Base-by-base conservation (phyloP, 2,888 invertebrate genomes). In the Lasioglossum villosulum region DNA sequence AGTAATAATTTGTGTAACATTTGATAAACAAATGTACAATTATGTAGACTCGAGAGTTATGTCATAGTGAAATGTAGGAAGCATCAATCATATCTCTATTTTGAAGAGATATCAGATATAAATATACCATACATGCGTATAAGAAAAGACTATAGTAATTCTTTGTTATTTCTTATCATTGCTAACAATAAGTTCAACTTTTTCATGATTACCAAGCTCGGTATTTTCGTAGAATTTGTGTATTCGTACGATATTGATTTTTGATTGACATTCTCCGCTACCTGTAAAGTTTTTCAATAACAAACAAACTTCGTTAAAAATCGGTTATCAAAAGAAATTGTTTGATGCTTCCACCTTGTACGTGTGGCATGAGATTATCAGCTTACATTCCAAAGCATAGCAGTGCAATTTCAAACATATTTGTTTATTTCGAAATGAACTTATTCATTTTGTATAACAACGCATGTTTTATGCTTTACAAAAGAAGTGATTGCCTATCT, bases 381-480 rank as follows among this genome's bases (percentile, higher is more conserved):
- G 42, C 45, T 45, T 45, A 19, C 19, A 30, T 27, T 72, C 45
- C 45, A 45, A 42, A 19, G 30, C 30, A 30, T 30, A 27, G 30
- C 34, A n/a, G 4, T n/a, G 39, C 48, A 19, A 52, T 74, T 59
- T 78, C 52, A 77, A 42, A 34, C 30, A 34, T 34, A 37, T n/a
- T 77, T 76, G 37, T 27, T 45, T 72, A 79, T 79, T 42, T 39
- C 63, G 4, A 70, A 72, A 63, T 10, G 52, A 27, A 75, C 75
- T 81, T 76, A 56, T 48, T 74, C 75, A 80, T 70, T 66, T 76
- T 71, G 68, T 74, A 71, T 68, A 80, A 80, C 37, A 78, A 79
- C 42, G 86, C 86, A 86, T 82, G 86, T 34, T 59, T 76, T 52
- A 68, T 48, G 45, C 37, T 75, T 86, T 23, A 37, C 71, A 59